A percentile compares a stretch with the other conserved stretches of the same genome.
phyloP scores from a whole-genome alignment of 2,797 vertebrate genomes.

The Gobio occitaniae region DNA sequence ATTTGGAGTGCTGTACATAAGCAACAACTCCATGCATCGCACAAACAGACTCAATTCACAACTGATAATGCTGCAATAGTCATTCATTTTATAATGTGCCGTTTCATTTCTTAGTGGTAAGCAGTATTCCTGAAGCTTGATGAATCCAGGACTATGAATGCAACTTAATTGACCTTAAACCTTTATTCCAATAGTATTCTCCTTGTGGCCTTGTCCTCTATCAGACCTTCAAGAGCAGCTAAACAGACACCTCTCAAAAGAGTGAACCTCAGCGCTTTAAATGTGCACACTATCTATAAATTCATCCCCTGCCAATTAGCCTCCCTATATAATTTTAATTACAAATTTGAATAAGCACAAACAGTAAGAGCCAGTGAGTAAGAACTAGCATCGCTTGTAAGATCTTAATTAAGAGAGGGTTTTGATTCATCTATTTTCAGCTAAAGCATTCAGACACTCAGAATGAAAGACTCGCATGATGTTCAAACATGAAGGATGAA shows the following conservation, averaged over 20 bases:
- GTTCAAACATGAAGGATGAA: neutral
- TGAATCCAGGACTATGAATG: constrained; percentile 13
- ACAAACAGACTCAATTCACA: neutral
- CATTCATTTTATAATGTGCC: neutral
- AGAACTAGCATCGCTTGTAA: constrained; percentile 44
- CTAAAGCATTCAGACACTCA: neutral
- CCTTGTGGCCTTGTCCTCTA: constrained; percentile 46
- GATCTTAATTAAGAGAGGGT: constrained; percentile 40
- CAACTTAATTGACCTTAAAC: constrained; percentile 56
- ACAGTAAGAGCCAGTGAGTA: constrained; percentile 24
- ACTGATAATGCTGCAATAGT: neutral
- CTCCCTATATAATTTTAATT: constrained; percentile 50
- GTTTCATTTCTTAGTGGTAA: neutral
- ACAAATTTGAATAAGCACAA: constrained; percentile 46
- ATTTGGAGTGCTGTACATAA: neutral
- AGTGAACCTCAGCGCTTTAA: constrained; percentile 38
- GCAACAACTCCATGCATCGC: neutral
- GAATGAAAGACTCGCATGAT: constrained; percentile 14
- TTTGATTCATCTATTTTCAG: constrained; percentile 38
- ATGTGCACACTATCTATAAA: constrained; percentile 28
- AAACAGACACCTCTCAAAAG: constrained; percentile 38
- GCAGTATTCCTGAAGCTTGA: neutral
- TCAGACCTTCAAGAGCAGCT: constrained; percentile 41
- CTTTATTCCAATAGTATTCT: constrained; percentile 58
- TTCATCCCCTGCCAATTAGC: constrained; percentile 35